Evolutionary conservation across 2,888 invertebrate species (phyloP), one percentile per base, ranked within the genome.

Genomic region (Andrena praecox): DNA sequence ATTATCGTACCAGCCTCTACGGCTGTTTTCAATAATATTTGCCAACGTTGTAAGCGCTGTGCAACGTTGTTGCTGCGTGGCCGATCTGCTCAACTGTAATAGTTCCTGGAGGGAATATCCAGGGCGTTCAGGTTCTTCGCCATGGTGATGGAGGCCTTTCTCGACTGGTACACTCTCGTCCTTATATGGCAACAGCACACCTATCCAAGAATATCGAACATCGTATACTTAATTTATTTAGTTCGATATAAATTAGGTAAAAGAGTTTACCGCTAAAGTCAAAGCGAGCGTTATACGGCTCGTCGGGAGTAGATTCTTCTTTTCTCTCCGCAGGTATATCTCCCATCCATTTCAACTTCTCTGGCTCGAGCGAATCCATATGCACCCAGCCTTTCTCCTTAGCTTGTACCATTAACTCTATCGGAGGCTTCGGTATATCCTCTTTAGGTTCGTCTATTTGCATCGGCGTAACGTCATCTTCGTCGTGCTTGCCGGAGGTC

Each of bases 41-140:
- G 97, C 97, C 48, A 99, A 94, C 0, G 97, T 96, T 79, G 96
- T 96, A 20, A 99, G 94, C 0, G 98, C 97, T 72, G 97, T 95
- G 0, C 96, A 96, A 89, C 98, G 95, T 94, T 99, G 99, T 90
- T 98, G 98, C 24, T 96, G 95, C n/a, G 97, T 95, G 60, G 96
- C 95, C 0, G 97, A 97, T 73, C 96, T 95, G 80, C 97, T 96
- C 1, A 99, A 94, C 83, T 97, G 96, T 89, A 99, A 96, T 0
- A 99, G 93, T 94, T 99, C 99, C 87, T 97, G 97, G 12, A 99
- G 93, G 0, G 98, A 96, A 93, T 99, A 99, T 0, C 99, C 99
- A 2, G 99, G 97, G 81, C 98, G 95, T 82, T 97, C 97, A 7
- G 98, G 97, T 93, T 99, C 99, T 86, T 98, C 97, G 0, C 99